Percentiles rank a stretch among this genome's conserved stretches.
Conservation (phyloP, 2,888 invertebrate genomes). For the Ectobius pallidus region DNA sequence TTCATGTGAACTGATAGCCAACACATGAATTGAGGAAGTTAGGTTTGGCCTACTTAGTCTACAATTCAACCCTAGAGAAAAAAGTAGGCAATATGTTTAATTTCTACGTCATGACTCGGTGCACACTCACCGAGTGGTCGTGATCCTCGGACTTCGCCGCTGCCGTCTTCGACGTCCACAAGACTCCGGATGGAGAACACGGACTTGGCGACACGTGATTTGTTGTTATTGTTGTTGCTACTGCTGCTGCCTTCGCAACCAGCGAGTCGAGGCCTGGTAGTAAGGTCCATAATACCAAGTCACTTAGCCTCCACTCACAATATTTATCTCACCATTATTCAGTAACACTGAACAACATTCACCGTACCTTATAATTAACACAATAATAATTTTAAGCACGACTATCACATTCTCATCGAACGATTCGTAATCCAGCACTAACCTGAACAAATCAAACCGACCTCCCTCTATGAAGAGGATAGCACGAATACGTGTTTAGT, state of each 20-base stretch:
- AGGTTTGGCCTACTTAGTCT: too few relatives aligned
- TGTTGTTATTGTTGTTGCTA: constrained; percentile 47
- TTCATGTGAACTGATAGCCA: too few relatives aligned
- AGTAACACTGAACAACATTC: too few relatives aligned
- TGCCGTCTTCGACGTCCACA: constrained; percentile 60
- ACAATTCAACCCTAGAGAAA: too few relatives aligned
- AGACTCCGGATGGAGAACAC: constrained; percentile 65
- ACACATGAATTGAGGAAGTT: too few relatives aligned
- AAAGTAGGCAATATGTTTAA: too few relatives aligned
- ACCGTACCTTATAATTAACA: too few relatives aligned
- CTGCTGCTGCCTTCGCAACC: constrained; percentile 36
- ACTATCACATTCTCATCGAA: too few relatives aligned
- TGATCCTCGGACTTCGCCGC: constrained; percentile 25
- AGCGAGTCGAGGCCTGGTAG: constrained; percentile 46
- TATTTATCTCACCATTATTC: not conserved
- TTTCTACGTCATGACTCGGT: too few relatives aligned
- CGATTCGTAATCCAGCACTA: not conserved
- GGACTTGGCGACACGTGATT: constrained; percentile 63
- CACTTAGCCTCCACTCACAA: not conserved
- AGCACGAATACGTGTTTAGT: not conserved
- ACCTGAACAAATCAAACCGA: not conserved
- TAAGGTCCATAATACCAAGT: constrained; percentile 46
- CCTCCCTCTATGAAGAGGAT: not conserved
- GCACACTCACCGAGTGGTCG: constrained; percentile 29
- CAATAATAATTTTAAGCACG: too few relatives aligned